Evolutionary conservation across 2,888 invertebrate species (phyloP), one percentile per base, ranked within the genome.

Genomic region (Drosophila mulleri): DNA sequence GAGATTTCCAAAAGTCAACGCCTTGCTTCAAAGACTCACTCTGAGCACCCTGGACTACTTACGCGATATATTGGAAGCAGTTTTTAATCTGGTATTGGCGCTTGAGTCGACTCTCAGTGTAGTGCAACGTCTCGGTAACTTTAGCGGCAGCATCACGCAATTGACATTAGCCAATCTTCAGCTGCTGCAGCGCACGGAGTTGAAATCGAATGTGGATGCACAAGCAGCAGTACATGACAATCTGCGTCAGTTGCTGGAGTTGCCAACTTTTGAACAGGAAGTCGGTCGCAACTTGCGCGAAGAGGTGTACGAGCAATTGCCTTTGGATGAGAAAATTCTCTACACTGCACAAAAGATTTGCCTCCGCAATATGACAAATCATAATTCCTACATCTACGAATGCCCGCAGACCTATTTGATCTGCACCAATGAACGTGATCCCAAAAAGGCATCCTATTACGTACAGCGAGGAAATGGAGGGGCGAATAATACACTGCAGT

Each of bases 351-450:
- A 73, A 9, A 90, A 84, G 48, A 63, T 90, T 14, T 90, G 90
- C 54, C 66, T 90, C n/a, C 77, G 77, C 20, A 90, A 90, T 62
- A 42, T 59, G 4, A 90, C 79, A 14, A 48, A 79, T 18, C 48
- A 50, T 16, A 72, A 76, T 54, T 69, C 57, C 14, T 90, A 90
- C 18, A 67, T 91, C 18, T 85, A 85, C 61, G 90, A 90, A 62
- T 90, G 91, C 20, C 78, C 89, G 4, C 78, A 86, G 42, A 90
- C 91, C 3, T 86, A 82, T 64, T 42, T 90, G 39, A 82, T 90
- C 53, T 90, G 90, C 75, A 89, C 76, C 14, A 88, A 84, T 65
- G 63, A 59, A 0, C 59, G 69, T 1, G 81, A 83, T 58, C 72
- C 78, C 12, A 87, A 88, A 32, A 83, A 79, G 56, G 89, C 90